These are phyloP conservation scores for Darevskia mixta DNA, from an alignment of 2,797 vertebrate genomes.

Conservation along the genomic window DNA sequence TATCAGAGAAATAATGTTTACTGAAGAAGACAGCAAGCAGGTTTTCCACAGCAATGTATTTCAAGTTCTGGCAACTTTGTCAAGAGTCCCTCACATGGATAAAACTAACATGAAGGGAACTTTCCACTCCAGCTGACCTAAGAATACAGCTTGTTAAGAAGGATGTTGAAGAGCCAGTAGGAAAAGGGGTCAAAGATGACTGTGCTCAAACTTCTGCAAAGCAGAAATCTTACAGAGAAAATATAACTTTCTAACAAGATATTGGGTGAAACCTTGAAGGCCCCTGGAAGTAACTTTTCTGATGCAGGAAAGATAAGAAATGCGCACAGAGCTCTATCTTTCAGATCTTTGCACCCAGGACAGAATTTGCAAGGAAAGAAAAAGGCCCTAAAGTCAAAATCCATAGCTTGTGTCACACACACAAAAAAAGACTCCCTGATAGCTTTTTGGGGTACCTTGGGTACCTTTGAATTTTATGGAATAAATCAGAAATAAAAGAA, in stretches of 20 bases:
- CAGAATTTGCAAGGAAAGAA: background rate
- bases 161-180: constrained; percentile 29
- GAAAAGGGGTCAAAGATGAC: constrained; percentile 28
- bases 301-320: background rate
- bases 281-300: constrained; percentile 34
- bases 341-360: constrained; percentile 28
- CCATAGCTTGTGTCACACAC: background rate
- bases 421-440: background rate
- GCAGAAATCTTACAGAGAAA: constrained; percentile 39
- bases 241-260: background rate
- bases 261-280: constrained; percentile 30
- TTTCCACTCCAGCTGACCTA: constrained; percentile 34
- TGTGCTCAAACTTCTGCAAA: background rate
- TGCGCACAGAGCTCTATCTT: background rate
- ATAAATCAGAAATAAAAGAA: too few relatives aligned
- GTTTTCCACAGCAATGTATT: constrained; percentile 2
- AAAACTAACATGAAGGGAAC: constrained; percentile 23
- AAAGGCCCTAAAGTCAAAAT: background rate
- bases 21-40: constrained; percentile 28
- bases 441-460: background rate
- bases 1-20: constrained; percentile 49
- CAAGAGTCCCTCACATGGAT: constrained; percentile 33
- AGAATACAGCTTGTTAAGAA: constrained; percentile 35
- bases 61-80: constrained; percentile 46
- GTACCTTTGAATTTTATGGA: background rate